phyloP scores from a whole-genome alignment of 2,113 vertebrate species.

The Uropsilus gracilis region DNA sequence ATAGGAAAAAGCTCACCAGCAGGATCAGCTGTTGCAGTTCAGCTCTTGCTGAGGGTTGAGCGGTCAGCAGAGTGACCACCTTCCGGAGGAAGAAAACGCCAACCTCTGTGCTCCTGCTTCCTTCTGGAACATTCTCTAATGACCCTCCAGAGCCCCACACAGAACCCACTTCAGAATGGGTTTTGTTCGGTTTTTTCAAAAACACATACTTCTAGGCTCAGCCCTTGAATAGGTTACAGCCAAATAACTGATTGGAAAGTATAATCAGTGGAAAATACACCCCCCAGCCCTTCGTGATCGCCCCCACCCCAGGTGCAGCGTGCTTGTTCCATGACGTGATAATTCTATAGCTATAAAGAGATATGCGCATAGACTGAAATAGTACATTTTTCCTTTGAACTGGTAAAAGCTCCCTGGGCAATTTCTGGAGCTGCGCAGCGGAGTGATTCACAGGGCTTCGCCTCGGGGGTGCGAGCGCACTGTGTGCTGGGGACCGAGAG shows the following conservation, averaged over 20 bases:
- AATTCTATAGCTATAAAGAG: neutral
- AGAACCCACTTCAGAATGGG: neutral
- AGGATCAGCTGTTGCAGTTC: neutral
- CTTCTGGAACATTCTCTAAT: neutral
- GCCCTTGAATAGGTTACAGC: neutral
- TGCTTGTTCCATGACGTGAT: neutral
- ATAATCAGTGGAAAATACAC: neutral
- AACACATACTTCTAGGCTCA: neutral
- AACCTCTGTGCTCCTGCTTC: neutral
- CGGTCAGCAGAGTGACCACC: fast-evolving
- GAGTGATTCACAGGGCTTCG: constrained; percentile 70
- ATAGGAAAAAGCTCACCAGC: too few relatives aligned
- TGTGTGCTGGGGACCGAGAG: fast-evolving
- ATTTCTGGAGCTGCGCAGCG: constrained; percentile 68
- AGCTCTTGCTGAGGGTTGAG: neutral
- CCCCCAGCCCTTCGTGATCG: neutral
- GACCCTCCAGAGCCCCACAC: neutral
- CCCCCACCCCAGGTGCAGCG: neutral
- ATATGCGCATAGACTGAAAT: constrained; percentile 39
- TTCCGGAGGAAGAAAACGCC: neutral
- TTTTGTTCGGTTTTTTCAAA: neutral
- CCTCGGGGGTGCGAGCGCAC: constrained; percentile 48
- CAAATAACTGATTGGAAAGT: constrained; percentile 2
- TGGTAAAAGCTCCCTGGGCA: constrained; percentile 74
- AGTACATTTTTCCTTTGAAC: constrained; percentile 76